Evolutionary conservation across 2,113 vertebrate species (phyloP), one percentile per base, ranked within the genome.

Genomic region (Mormyrus iriodes): DNA sequence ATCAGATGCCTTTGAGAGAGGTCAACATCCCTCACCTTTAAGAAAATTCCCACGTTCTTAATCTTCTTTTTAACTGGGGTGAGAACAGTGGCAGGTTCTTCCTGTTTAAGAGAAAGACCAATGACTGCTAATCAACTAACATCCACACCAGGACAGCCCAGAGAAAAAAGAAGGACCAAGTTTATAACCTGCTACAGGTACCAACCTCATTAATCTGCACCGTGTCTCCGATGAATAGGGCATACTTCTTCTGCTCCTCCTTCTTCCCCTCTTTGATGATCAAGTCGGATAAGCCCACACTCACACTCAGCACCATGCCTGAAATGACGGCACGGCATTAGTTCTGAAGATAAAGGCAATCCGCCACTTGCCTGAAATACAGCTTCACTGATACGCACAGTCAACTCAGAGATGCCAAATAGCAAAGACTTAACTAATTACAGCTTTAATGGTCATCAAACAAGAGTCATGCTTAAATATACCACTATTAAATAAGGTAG

Each of bases 1-100:
- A 44, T 82, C 35, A 46, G 31, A 24, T 46, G 61, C n/a, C 27
- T 15, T 13, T 31, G 10, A 69, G 27, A 69, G 10, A 65, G 35
- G 3, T 17, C 24, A 24, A 49, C 19, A 42, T 73, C 46, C 8
- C 8, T 17, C 21, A 97, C 97, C 97, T 98, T 98, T 44, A 98
- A 93, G 91, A 98, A 98, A 91, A 98, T 98, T 2, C 97, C 97
- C 21, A 98, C 97, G 0, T 98, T 98, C 90, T 98, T 98, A 0
- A 98, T 97, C 93, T 98, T 98, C 91, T 98, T 98, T 92, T 98
- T 98, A 1, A 97, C 97, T 0, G 96, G 95, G 0, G 97, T 98
- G 24, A 98, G 96, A 52, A 98, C 88, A 2, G 95, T 95, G 21
- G 98, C 98, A 0, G 95, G 93, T 2, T 97, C 97, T n/a, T 98